Conservation (phyloP, 92 coral and sea anemone species). For the Heliopora coerulea region DNA sequence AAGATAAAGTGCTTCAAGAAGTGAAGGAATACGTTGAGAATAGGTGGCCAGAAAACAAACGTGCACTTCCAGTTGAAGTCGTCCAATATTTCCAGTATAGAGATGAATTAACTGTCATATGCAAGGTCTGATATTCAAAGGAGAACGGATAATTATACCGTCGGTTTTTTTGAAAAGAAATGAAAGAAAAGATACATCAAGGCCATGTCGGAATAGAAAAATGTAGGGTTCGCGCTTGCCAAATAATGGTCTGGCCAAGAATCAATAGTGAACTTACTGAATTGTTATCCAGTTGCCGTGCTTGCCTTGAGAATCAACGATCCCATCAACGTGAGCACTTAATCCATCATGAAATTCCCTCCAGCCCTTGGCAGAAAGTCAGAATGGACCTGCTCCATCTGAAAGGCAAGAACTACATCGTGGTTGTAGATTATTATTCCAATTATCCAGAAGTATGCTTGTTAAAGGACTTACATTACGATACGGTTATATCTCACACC, state of each 20-base stretch:
- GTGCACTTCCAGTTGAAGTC: neutral
- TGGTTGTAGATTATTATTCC: conserved; percentile 30
- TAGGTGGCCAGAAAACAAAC: neutral
- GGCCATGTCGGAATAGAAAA: conserved; percentile 25
- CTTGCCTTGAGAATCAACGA: conserved; percentile 4
- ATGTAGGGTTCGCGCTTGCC: conserved; percentile 23
- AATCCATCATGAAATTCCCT: conserved; percentile 14
- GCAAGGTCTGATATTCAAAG: conserved; percentile 31
- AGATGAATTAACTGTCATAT: too few relatives aligned
- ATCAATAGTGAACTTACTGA: conserved; percentile 13
- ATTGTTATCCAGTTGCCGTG: conserved; percentile 9
- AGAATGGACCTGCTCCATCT: neutral
- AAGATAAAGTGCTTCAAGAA: conserved; percentile 1
- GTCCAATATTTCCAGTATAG: neutral
- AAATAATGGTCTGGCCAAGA: conserved; percentile 24
- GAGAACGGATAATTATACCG: conserved; percentile 16
- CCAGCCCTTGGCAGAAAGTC: conserved; percentile 19
- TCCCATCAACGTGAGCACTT: conserved; percentile 4
- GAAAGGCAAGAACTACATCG: neutral
- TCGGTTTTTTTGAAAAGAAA: neutral
- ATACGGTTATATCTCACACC: neutral
- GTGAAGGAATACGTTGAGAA: neutral
- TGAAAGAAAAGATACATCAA: conserved; percentile 3
- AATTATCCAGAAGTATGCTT: conserved; percentile 16
- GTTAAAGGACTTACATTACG: neutral